A percentile compares a stretch with the other conserved stretches of the same genome.
Conservation (phyloP, 2,888 invertebrate species). For the Clivina fossor region DNA sequence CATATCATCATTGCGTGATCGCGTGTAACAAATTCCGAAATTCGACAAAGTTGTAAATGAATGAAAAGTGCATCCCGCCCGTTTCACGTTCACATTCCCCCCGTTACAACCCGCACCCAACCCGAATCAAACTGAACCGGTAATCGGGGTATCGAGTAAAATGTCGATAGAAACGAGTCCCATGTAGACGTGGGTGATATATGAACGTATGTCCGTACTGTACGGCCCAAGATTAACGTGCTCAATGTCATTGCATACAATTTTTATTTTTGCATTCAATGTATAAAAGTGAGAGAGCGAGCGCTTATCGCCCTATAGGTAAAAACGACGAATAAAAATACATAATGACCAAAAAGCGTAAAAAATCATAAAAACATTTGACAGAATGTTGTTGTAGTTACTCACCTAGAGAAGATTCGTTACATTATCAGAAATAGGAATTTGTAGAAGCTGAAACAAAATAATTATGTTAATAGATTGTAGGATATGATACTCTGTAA, state of each 20-base stretch:
- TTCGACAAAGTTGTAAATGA: too few relatives aligned
- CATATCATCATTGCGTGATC: too few relatives aligned
- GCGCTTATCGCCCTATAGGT: constrained; percentile 26
- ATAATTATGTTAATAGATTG: too few relatives aligned
- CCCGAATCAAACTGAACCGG: background rate
- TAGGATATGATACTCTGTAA: too few relatives aligned
- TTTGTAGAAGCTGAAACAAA: too few relatives aligned
- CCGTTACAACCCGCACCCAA: too few relatives aligned
- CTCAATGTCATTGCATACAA: constrained; percentile 27
- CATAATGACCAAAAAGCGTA: background rate
- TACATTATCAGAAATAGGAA: constrained; percentile 19
- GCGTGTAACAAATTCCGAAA: too few relatives aligned
- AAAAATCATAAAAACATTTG: constrained; percentile 5
- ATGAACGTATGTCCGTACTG: constrained; percentile 16
- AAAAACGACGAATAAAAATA: background rate
- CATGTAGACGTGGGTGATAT: constrained; percentile 24
- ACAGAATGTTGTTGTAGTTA: constrained; percentile 20
- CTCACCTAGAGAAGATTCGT: constrained; percentile 17
- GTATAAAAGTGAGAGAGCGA: too few relatives aligned
- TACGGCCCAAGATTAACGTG: constrained; percentile 30
- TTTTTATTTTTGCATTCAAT: constrained; percentile 34
- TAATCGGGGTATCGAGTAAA: constrained; percentile 12
- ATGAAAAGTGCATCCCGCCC: too few relatives aligned
- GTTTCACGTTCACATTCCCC: constrained; percentile 30
- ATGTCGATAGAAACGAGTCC: constrained; percentile 29